Base-by-base conservation (phyloP, 2,888 invertebrate genomes). In the Dendrolimus pini region DNA sequence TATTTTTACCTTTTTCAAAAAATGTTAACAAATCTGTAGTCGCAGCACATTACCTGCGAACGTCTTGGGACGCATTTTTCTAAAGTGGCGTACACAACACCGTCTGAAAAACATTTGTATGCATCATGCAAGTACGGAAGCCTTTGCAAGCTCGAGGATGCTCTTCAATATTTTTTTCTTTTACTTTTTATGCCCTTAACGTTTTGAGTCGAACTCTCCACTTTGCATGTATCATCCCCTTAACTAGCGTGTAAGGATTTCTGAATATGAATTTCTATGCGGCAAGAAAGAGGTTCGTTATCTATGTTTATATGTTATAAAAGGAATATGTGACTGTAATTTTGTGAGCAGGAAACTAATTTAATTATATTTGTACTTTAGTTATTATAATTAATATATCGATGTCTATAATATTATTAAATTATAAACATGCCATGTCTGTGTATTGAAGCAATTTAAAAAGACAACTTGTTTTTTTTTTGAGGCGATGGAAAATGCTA, bases 131-230 rank as follows among this genome's bases (percentile, higher is more conserved):
- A 66, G 71, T 68, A 68, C 61, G 64, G 65, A 68, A 65, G 64
- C 70, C 69, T 66, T 66, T 65, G 65, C 69, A 64, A 67, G 61
- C 65, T 71, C 59, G 62, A 79, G 80, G 63, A 75, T 77, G 60
- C 76, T 76, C 66, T 53, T 60, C 56, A 62, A 62, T 68, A 65
- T 66, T 67, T 71, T 74, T 78, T 76, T 72, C 68, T 69, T 72
- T 73, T 71, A 66, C 70, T 72, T 74, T 76, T 75, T 72, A 74
- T 73, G 67, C 76, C 67, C 71, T 72, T 74, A 70, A 75, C 69
- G 69, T 79, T 77, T 74, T 72, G 69, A 77, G 75, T 76, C 70
- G 73, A 70, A 70, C 76, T 72, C 71, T 63, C 65, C 54, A 69
- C 71, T 70, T 63, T 69, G 64, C 69, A 74, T 76, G 72, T 76